Base-by-base conservation (phyloP, 2,113 vertebrate species). In the Clarias macrocephalus region DNA sequence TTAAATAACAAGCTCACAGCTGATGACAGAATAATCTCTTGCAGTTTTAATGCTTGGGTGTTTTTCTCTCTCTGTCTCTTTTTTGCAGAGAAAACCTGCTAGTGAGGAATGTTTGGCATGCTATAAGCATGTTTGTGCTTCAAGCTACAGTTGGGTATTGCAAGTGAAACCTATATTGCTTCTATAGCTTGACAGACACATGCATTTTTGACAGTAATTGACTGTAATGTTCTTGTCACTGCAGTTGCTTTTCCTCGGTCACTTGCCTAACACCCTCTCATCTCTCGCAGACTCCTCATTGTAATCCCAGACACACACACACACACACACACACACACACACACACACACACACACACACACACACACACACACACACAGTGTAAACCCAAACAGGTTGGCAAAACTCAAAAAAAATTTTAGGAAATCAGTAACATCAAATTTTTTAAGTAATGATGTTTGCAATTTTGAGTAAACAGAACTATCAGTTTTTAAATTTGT, bases 171-270 rank as follows among this genome's bases (percentile, higher is more conserved):
- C 83, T 82, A 88, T 73, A 73, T 89, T 92, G 84, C 89, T 90
- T 92, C 87, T 60, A 87, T 59, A 76, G 59, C 42, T 37, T 28
- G 80, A 86, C 88, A 82, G 88, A 81, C 89, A 91, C 57, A 54
- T 80, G 66, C 82, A 77, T 57, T 84, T 73, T 80, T 65, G 60
- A 54, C 56, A 72, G 79, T 91, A 91, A 91, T 92, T 93, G 87
- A 91, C 81, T 90, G 87, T 91, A 93, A 92, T 93, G 92, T 90
- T 83, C 85, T 80, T 91, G 91, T 93, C 93, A 92, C 92, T 90
- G 91, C 86, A 90, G 54, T 80, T 84, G 30, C 85, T 68, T 15
- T 12, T 80, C 28, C 60, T 23, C 37, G 5, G 19, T 81, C 23
- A 62, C 75, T 80, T 66, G 30, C 59, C 62, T 28, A 72, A 25